phyloP scores from a whole-genome alignment of 2,113 vertebrate genomes.

The Porphyrio hochstetteri region DNA sequence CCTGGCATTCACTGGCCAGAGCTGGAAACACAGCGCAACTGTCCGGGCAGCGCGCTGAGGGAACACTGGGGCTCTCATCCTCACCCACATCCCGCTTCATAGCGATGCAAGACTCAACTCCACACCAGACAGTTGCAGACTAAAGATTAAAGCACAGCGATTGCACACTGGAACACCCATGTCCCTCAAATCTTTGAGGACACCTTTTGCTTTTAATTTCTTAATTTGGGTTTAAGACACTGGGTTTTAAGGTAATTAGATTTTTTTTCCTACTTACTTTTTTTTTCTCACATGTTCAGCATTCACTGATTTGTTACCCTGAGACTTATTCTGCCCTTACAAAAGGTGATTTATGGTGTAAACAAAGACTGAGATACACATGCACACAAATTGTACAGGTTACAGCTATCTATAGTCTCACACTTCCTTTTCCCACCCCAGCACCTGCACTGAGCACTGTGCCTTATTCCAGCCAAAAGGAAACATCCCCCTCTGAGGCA shows the following conservation, averaged over 20 bases:
- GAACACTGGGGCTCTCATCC: background rate
- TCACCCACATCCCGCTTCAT: accelerated
- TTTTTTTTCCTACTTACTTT: background rate
- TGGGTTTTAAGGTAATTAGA: background rate
- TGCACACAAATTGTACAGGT: accelerated
- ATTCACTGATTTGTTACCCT: background rate
- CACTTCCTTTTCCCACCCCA: background rate
- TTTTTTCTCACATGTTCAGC: background rate
- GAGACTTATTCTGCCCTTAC: background rate
- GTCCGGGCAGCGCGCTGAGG: background rate
- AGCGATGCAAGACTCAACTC: background rate
- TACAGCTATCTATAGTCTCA: background rate
- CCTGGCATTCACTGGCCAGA: background rate
- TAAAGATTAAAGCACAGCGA: background rate
- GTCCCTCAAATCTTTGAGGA: background rate
- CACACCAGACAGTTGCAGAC: background rate
- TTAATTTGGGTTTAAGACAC: background rate
- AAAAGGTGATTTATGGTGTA: background rate
- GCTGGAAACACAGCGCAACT: background rate
- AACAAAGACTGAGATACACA: accelerated
- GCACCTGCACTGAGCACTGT: accelerated
- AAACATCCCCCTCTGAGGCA: background rate
- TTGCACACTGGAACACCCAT: accelerated
- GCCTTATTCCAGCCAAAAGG: background rate
- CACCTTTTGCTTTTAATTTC: background rate